Base-by-base conservation (phyloP, 2,888 invertebrate genomes). In the Furcula furcula region DNA sequence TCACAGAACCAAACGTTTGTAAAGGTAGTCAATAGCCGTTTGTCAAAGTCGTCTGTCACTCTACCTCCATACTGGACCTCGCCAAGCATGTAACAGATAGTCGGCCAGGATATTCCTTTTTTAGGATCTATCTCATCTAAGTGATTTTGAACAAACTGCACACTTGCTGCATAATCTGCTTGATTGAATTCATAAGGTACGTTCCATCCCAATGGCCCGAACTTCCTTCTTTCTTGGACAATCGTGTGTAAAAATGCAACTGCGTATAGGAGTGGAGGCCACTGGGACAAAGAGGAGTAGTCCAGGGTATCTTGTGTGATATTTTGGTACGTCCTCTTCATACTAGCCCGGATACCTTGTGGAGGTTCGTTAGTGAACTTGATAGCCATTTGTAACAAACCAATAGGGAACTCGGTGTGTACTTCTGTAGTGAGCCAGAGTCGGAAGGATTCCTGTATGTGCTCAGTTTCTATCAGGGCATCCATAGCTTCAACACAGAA, bases 321-420 rank as follows among this genome's bases (percentile, higher is more conserved):
- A 39, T 83, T 89, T 80, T 97, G 97, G 69, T 98, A 98, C 0
- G 98, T 98, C 70, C 98, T 91, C 75, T 97, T 97, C 86, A 98
- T 91, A 71, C 97, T 97, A 7, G 98, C 98, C 60, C 86, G 58
- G 27, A 98, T 97, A 5, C 98, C 98, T 89, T 97, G 97, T 0
- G 98, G 98, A 7, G 98, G 98, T 83, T 98, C 98, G 74, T 98
- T 98, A 1, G 98, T 98, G 71, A 97, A 98, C 83, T 98, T 98
- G 39, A 98, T 97, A 3, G 97, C 96, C 92, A 97, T 96, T 92
- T 98, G 94, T 9, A 93, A 77, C 18, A 93, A 73, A 3, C 93
- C 97, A 62, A 98, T 98, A 0, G 98, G 98, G 78, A 98, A 98
- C 55, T 97, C 95, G 7, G 93, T 90, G 72, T 98, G 98, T 0